A percentile compares a stretch with the other conserved stretches of the same genome.
phyloP scores from a whole-genome alignment of 2,888 invertebrate species.

The Andricus quercusramuli region DNA sequence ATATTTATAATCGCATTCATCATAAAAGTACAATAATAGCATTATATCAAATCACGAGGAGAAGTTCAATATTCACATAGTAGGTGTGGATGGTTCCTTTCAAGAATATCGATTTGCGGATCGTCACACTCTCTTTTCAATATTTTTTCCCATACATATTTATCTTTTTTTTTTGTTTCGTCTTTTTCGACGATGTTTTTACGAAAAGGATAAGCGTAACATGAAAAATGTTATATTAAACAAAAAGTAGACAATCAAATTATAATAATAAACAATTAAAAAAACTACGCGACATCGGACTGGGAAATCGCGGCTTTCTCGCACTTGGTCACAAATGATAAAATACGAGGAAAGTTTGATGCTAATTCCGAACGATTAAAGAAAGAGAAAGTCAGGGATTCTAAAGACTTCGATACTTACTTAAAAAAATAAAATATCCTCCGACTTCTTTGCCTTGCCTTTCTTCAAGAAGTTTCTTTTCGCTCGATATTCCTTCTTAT shows the following conservation, averaged over 20 bases:
- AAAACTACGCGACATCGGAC: slow-evolving; percentile 39
- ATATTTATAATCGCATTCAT: slow-evolving; percentile 76
- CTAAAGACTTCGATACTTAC: neutral
- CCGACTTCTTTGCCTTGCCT: slow-evolving; percentile 46
- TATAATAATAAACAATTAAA: slow-evolving; percentile 32
- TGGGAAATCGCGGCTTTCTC: slow-evolving; percentile 29
- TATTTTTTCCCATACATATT: slow-evolving; percentile 38
- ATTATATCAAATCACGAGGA: slow-evolving; percentile 77
- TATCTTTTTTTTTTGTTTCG: slow-evolving; percentile 30
- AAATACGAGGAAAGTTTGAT: slow-evolving; percentile 10
- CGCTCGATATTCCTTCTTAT: slow-evolving; percentile 41
- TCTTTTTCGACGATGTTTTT: slow-evolving; percentile 1
- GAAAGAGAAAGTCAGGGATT: neutral
- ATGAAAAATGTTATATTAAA: slow-evolving; percentile 2
- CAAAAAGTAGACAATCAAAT: slow-evolving; percentile 11
- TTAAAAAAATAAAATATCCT: slow-evolving; percentile 33
- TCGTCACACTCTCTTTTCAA: slow-evolving; percentile 18
- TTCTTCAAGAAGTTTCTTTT: slow-evolving; percentile 31
- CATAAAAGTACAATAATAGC: slow-evolving; percentile 78
- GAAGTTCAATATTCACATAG: slow-evolving; percentile 74
- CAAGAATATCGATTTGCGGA: slow-evolving; percentile 62
- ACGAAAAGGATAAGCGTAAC: slow-evolving; percentile 28
- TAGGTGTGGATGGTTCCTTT: slow-evolving; percentile 68
- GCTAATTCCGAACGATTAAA: neutral
- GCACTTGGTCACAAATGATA: slow-evolving; percentile 17